phyloP scores from a whole-genome alignment of 2,113 vertebrate species.

The Psilopsiagon aymara region DNA sequence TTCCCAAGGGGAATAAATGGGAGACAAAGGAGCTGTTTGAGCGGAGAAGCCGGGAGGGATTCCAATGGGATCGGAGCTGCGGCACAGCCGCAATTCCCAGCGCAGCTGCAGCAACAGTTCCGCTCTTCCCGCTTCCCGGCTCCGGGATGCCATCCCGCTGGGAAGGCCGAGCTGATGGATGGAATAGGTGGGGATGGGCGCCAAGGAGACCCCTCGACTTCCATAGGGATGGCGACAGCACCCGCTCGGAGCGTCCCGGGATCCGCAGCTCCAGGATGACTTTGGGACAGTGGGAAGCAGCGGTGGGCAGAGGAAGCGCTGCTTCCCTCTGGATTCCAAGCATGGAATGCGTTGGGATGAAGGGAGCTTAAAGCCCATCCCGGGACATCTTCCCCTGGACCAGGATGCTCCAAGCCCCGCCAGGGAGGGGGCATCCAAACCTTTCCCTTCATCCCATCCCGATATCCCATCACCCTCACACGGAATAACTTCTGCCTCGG shows the following conservation, averaged over 20 bases:
- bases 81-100: no score
- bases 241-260: no score
- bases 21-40: not conserved
- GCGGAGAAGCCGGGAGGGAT: not conserved
- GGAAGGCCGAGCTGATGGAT: not conserved
- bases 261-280: not conserved
- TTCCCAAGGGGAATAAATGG: not conserved
- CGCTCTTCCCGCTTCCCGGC: not conserved
- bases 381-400: not conserved
- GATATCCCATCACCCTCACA: not conserved
- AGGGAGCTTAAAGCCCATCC: not conserved
- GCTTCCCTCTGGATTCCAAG: not conserved
- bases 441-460: not conserved
- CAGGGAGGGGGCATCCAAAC: no score
- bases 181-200: no score
- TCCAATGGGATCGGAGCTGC: not conserved
- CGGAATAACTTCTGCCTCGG: no score
- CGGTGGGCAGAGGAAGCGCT: not conserved
- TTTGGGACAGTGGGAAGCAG: no score
- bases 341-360: not conserved
- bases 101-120: not conserved
- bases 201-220: not conserved
- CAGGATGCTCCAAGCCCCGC: not conserved
- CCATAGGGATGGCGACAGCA: not conserved
- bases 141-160: no score